Conservation (phyloP, 2,888 invertebrate species). For the Himalopsyche anomala region DNA sequence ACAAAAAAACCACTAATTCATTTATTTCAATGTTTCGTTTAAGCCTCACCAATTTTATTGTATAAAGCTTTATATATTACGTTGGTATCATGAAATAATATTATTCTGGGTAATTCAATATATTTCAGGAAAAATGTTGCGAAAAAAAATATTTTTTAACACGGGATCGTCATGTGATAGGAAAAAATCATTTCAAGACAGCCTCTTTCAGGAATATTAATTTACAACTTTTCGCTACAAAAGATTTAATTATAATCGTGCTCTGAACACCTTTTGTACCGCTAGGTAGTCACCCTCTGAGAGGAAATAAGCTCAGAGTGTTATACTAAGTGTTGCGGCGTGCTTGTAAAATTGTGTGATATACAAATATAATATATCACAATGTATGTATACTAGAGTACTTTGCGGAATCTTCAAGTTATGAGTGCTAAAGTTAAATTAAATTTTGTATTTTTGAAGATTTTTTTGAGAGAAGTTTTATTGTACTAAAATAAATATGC, state of each 20-base stretch:
- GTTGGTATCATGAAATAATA: too few relatives aligned
- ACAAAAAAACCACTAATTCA: background rate
- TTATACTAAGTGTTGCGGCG: slow-evolving; percentile 38
- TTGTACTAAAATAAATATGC: background rate
- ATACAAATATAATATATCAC: slow-evolving; percentile 33
- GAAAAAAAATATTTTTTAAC: background rate
- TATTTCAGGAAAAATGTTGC: too few relatives aligned
- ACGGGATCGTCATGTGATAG: background rate
- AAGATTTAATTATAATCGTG: slow-evolving; percentile 53
- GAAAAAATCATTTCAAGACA: slow-evolving; percentile 11
- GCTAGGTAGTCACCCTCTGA: background rate
- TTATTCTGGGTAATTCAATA: too few relatives aligned
- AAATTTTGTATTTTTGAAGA: slow-evolving; percentile 23
- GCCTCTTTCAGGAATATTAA: slow-evolving; percentile 45
- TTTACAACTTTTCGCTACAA: slow-evolving; percentile 50
- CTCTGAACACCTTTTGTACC: slow-evolving; percentile 47
- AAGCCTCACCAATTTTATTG: background rate
- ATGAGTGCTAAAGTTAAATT: slow-evolving; percentile 32
- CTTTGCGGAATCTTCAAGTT: slow-evolving; percentile 21
- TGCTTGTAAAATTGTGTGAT: slow-evolving; percentile 40
- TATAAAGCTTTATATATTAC: too few relatives aligned
- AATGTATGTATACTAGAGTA: slow-evolving; percentile 8
- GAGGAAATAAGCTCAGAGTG: slow-evolving; percentile 22
- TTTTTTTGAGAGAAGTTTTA: background rate
- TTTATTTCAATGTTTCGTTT: background rate